These are phyloP conservation scores for Psilanteris sp. DNA, from an alignment of 1,140 invertebrate species.

Conservation along the genomic window DNA sequence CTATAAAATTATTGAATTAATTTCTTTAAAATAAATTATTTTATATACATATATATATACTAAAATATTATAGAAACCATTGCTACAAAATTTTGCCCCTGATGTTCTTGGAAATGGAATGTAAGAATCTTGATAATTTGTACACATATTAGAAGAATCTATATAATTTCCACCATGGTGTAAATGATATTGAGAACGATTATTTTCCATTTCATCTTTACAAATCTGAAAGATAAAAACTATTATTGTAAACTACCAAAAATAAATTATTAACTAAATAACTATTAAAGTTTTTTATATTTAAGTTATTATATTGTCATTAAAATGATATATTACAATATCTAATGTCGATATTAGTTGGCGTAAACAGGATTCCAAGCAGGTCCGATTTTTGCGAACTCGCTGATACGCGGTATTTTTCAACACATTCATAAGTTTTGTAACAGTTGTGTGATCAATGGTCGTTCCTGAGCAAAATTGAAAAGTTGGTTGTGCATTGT, in stretches of 20 bases:
- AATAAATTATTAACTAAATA: no score
- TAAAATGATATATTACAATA: constrained; percentile 80
- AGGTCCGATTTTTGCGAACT: constrained; percentile 88
- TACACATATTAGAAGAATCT: constrained; percentile 71
- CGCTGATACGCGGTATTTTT: constrained; percentile 87
- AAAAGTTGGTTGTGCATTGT: constrained; percentile 86
- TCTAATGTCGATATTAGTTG: constrained; percentile 86
- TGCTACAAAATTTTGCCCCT: constrained; percentile 94
- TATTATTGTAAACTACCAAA: no score
- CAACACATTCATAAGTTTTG: constrained; percentile 85
- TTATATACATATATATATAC: background rate
- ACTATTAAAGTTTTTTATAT: no score
- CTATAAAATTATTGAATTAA: no score
- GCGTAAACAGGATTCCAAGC: constrained; percentile 89
- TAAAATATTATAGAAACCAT: constrained; percentile 78
- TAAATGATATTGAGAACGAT: constrained; percentile 72
- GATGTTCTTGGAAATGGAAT: constrained; percentile 97
- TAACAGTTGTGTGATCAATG: constrained; percentile 82
- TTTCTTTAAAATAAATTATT: no score
- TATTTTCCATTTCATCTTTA: constrained; percentile 76
- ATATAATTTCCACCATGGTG: constrained; percentile 77
- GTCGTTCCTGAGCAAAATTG: constrained; percentile 84
- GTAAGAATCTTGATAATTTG: constrained; percentile 85
- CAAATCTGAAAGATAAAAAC: constrained; percentile 5
- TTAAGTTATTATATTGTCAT: no score